Percentiles rank a stretch among this genome's conserved stretches.
Conservation (phyloP, 2,888 invertebrate genomes). For the Drosophila prolongata region DNA sequence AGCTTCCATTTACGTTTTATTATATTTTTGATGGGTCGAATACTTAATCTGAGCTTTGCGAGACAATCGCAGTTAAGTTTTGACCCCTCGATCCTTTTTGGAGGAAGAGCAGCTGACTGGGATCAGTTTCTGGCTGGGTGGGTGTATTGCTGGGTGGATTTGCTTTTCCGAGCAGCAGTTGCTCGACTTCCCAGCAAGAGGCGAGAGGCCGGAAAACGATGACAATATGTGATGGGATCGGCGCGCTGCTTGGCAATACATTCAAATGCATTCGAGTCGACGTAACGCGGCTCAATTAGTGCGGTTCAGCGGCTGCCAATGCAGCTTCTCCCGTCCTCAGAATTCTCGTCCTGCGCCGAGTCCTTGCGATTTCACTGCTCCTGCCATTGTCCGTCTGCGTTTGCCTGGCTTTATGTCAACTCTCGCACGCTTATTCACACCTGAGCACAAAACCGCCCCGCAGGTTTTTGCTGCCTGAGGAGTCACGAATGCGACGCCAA, state of each 20-base stretch:
- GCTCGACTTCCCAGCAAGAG: slow-evolving; percentile 61
- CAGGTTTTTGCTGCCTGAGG: slow-evolving; percentile 73
- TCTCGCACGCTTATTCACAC: slow-evolving; percentile 84
- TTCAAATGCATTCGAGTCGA: slow-evolving; percentile 84
- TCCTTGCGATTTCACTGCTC: slow-evolving; percentile 42
- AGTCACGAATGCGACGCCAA: slow-evolving; percentile 65
- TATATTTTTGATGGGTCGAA: slow-evolving; percentile 16
- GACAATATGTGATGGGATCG: slow-evolving; percentile 48
- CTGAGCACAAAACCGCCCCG: slow-evolving; percentile 80
- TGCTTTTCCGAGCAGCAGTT: slow-evolving; percentile 51
- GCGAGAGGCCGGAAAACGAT: slow-evolving; percentile 48
- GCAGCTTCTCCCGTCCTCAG: slow-evolving; percentile 51
- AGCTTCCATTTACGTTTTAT: not conserved
- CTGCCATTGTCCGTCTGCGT: slow-evolving; percentile 22
- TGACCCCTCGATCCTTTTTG: slow-evolving; percentile 22
- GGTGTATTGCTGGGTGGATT: not conserved
- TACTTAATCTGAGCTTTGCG: slow-evolving; percentile 16
- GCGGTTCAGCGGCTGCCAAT: slow-evolving; percentile 84
- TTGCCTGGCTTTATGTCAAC: slow-evolving; percentile 74
- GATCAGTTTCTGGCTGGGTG: slow-evolving; percentile 19
- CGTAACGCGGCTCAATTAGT: slow-evolving; percentile 85
- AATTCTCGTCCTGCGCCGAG: slow-evolving; percentile 9
- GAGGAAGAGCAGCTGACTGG: slow-evolving; percentile 32
- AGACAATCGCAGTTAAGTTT: slow-evolving; percentile 9
- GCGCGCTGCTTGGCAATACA: slow-evolving; percentile 72